Evolutionary conservation across 2,888 invertebrate species (phyloP), one percentile per base, ranked within the genome.

Genomic region (Caenorhabditis macrosperma): DNA sequence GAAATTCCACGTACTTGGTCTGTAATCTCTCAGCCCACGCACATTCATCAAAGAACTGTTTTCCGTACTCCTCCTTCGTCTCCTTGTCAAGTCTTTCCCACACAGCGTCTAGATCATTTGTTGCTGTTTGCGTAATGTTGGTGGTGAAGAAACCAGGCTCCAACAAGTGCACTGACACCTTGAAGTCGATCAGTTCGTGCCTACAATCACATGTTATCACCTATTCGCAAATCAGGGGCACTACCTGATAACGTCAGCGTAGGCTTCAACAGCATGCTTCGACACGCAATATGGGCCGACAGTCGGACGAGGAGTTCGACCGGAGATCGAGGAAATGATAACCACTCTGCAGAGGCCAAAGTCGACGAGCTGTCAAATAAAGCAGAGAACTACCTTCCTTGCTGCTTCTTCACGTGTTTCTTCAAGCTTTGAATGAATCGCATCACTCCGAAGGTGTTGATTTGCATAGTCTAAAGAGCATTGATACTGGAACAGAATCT

Each of bases 281-380:
- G 89, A 87, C 2, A 86, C 86, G 35, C 86, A 85, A 52, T 89
- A 89, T 6, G 89, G 88, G 0, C 89, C 89, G 26, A 87, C 82
- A 2, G 81, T 78, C 12, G 88, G 86, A 15, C 83, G 91, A 1
- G 91, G 87, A 22, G 91, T 71, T 30, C 89, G 80, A 6, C 91
- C 92, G 74, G 90, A 90, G 35, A 91, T 89, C 76, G 91, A 91
- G 2, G 91, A 91, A 1, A 91, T 90, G 81, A 91, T 92, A 15
- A 92, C 86, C 38, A 92, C 80, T 69, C 82, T 81, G 46, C 24
- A 76, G 33, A 24, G 22, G n/a, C n/a, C 38, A 33, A 38, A 20
- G 28, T 30, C 17, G 46, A 48, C n/a, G n/a, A n/a, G n/a, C n/a
- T n/a, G n/a, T n/a, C n/a, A n/a, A n/a, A n/a, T n/a, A n/a, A n/a